These are phyloP conservation scores for Cephonodes hylas DNA, from an alignment of 2,888 invertebrate species.

Conservation along the genomic window DNA sequence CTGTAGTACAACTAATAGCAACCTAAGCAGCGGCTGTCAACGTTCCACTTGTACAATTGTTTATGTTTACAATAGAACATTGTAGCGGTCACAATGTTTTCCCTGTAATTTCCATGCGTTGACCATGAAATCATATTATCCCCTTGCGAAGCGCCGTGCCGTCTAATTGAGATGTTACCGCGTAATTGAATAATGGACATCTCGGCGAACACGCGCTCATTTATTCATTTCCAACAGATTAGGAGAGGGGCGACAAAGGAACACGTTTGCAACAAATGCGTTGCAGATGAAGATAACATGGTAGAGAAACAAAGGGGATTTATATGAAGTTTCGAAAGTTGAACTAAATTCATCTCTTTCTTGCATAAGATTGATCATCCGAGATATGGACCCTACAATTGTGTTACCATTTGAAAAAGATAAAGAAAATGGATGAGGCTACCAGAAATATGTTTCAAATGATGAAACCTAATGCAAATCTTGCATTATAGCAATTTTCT, in stretches of 20 bases:
- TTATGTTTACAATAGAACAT: not conserved
- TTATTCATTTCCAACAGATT: not conserved
- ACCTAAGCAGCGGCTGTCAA: not conserved
- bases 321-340: too few relatives aligned
- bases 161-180: constrained; percentile 4
- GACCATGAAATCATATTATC: constrained; percentile 7
- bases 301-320: too few relatives aligned
- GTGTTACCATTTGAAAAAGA: too few relatives aligned
- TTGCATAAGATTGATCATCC: too few relatives aligned
- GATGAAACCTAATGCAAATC: too few relatives aligned
- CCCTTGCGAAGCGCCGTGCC: not conserved
- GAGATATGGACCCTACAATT: too few relatives aligned
- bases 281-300: not conserved
- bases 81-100: constrained; percentile 1
- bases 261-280: not conserved
- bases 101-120: not conserved
- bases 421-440: too few relatives aligned
- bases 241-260: not conserved
- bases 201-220: not conserved
- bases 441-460: too few relatives aligned
- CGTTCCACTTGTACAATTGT: not conserved
- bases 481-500: too few relatives aligned
- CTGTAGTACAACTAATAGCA: not conserved
- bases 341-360: too few relatives aligned
- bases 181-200: constrained; percentile 3